Evolutionary conservation across 1,140 invertebrate species (phyloP).

Genomic region (Samia ricini): DNA sequence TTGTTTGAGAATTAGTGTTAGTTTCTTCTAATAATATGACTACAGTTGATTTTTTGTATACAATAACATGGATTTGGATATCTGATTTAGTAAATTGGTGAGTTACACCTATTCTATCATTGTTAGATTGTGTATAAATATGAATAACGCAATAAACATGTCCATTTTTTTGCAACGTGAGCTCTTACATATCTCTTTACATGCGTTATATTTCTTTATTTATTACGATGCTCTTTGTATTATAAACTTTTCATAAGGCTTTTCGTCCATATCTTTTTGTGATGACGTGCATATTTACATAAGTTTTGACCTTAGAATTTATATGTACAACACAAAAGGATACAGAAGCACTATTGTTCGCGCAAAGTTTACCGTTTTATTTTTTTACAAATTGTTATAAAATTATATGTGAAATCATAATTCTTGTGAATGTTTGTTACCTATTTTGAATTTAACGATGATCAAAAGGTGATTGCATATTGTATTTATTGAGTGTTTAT

Average conservation of each 20-base stretch:
- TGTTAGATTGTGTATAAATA: conserved; percentile 7
- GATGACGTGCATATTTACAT: conserved; percentile 27
- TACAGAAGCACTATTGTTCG: conserved; percentile 28
- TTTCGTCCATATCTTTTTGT: not conserved
- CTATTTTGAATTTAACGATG: not conserved
- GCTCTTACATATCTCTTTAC: conserved; percentile 22
- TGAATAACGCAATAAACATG: conserved; percentile 51
- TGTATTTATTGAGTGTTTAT: not conserved
- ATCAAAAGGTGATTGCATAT: conserved; percentile 9
- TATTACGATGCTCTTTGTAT: conserved; percentile 12
- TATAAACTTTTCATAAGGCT: not conserved
- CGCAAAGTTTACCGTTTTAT: conserved; percentile 28
- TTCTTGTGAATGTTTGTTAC: not conserved
- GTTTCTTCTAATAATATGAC: conserved; percentile 59
- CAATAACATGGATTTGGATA: conserved; percentile 32
- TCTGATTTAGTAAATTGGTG: conserved; percentile 45
- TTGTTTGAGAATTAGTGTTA: conserved; percentile 70
- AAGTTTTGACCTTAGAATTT: conserved; percentile 44
- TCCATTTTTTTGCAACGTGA: conserved; percentile 54
- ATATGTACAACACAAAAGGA: conserved; percentile 37
- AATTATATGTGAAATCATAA: not conserved
- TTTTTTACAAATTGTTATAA: conserved; percentile 1
- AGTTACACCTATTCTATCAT: conserved; percentile 30
- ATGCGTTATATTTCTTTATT: conserved; percentile 13
- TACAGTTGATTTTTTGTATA: conserved; percentile 35